Evolutionary conservation across 2,113 vertebrate genomes (phyloP), one percentile per base, ranked within the genome.

Genomic region (Eurypyga helias): DNA sequence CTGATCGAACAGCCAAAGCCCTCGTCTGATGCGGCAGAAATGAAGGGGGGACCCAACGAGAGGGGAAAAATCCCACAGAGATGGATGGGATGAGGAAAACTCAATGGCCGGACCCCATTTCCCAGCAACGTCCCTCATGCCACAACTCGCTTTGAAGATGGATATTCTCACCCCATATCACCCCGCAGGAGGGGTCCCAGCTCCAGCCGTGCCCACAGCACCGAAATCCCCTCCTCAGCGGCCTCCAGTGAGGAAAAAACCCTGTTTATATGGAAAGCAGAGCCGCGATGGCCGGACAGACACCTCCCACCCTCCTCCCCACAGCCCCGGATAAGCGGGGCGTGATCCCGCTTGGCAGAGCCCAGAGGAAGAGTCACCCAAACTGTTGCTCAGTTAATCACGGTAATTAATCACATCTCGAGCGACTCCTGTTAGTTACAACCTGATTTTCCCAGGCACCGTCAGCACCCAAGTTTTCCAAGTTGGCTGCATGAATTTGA

Each of bases 331-430:
- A 26, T 0, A 21, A 70, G 23, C 4, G 1, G 29, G 9, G 16
- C 29, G 3, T 19, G 20, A 51, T 60, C n/a, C 48, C 67, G 65
- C 19, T 26, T 54, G n/a, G 36, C 70, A 88, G 70, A 82, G 14
- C 4, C 1, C 17, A 13, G 58, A 83, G 54, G 43, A 79, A 90
- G 61, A 92, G 64, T 31, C 54, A 75, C 79, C 79, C 92, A 21
- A 90, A 86, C 46, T 64, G 51, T 51, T 78, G 85, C 83, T 93
- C 55, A 28, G 85, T 70, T 96, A 90, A 93, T 95, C 49, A 78
- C 1, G 5, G 82, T 88, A 96, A 96, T 96, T 95, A 96, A 54
- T 79, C 43, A 77, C 76, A 87, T 71, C 96, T 96, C 90, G 71
- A 94, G 85, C 0, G 0, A 48, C 46, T 94, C 76, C 78, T 23